These are phyloP conservation scores for Vanacampus margaritifer DNA, from an alignment of 2,113 vertebrate genomes.

Conservation along the genomic window DNA sequence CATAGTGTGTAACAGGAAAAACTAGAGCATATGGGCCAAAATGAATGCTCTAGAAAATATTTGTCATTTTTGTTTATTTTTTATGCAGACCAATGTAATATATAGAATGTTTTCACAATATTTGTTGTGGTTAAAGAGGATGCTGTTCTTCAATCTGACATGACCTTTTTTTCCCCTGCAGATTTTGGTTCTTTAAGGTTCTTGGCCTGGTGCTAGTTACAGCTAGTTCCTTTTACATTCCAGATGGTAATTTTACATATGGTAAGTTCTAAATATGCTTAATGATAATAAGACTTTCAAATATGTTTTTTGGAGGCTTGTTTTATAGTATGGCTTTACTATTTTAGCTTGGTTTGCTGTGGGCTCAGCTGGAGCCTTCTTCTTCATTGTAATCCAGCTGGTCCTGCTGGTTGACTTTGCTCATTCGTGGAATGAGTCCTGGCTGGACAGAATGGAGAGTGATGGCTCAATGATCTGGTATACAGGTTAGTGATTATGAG, in stretches of 20 bases:
- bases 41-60: too few species aligned
- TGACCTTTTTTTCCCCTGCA: slow-evolving; percentile 45
- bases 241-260: slow-evolving; percentile 82
- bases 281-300: background rate
- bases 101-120: background rate
- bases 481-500: slow-evolving; percentile 74
- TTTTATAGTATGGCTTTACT: slow-evolving; percentile 3
- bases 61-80: too few species aligned
- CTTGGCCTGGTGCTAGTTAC: slow-evolving; percentile 82
- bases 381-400: slow-evolving; percentile 91
- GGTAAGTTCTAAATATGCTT: slow-evolving; percentile 66
- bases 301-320: background rate
- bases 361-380: slow-evolving; percentile 77
- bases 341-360: slow-evolving; percentile 81
- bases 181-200: slow-evolving; percentile 97
- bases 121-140: background rate
- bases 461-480: slow-evolving; percentile 83
- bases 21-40: too few species aligned
- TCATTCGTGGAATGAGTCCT: slow-evolving; percentile 88
- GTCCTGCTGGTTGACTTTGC: slow-evolving; percentile 88
- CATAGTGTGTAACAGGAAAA: too few species aligned
- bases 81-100: background rate
- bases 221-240: slow-evolving; percentile 91
- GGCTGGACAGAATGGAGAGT: slow-evolving; percentile 82
- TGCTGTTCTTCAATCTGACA: background rate